Evolutionary conservation across 2,888 invertebrate species (phyloP), one percentile per base, ranked within the genome.

Genomic region (Aphidoletes aphidimyza): DNA sequence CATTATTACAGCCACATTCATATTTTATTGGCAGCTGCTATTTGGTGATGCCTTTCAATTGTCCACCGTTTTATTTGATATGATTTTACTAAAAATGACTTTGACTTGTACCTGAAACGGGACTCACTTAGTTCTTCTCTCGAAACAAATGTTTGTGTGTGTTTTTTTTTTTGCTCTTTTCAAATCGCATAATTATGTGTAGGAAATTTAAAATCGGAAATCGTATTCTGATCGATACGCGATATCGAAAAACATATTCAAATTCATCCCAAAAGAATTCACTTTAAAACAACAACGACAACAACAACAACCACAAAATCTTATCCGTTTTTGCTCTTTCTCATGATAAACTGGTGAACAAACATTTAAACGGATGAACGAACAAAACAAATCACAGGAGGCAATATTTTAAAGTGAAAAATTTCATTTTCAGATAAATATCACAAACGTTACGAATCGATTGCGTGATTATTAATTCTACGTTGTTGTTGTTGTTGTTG

Each of bases 401-500:
- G n/a, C n/a, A n/a, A n/a, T n/a, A n/a, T n/a, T n/a, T n/a, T n/a
- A n/a, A n/a, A 54, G 26, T 22, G 26, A 54, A 26, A 54, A 26
- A 22, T 19, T 26, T 22, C 22, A 3, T 26, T n/a, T 54, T 22
- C 47, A 1, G 69, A 69, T 69, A 69, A 69, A 69, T 14, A 69
- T 69, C 69, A 69, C 3, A 42, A 42, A 30, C 54, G n/a, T 3
- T 22, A 5, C 30, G 22, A 69, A 34, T 14, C 30, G 69, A 69
- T 69, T 69, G 69, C 69, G 69, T 69, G 69, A 30, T 30, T 69
- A 69, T 30, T n/a, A n/a, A n/a, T n/a, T n/a, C n/a, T n/a, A n/a
- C n/a, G n/a, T n/a, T n/a, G n/a, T n/a, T n/a, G n/a, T n/a, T n/a
- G n/a, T n/a, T n/a, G n/a, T n/a, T n/a, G n/a, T n/a, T n/a, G n/a